Conservation (phyloP, 2,797 vertebrate genomes). For the Melanotaenia pygmaea region DNA sequence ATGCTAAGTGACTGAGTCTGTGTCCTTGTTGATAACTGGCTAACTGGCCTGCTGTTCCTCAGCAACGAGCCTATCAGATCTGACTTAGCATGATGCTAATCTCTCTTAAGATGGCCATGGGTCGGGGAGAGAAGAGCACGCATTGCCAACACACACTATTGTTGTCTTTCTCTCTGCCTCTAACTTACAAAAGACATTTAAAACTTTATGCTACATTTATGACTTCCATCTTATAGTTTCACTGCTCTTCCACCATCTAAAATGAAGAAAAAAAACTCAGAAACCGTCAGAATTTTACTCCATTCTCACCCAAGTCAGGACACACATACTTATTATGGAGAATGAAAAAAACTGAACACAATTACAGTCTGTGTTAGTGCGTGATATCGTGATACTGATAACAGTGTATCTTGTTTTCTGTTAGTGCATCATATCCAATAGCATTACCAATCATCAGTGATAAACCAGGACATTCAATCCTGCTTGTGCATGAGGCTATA, state of each 20-base stretch:
- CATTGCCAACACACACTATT: constrained; percentile 7
- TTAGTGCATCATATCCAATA: constrained; percentile 68
- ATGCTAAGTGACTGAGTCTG: constrained; percentile 74
- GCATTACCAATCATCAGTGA: constrained; percentile 72
- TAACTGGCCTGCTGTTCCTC: constrained; percentile 66
- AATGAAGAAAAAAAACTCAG: constrained; percentile 49
- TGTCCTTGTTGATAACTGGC: constrained; percentile 76
- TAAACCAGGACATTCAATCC: constrained; percentile 70
- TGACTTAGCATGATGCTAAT: constrained; percentile 79
- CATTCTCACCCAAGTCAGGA: constrained; percentile 58
- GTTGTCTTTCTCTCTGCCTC: constrained; percentile 22
- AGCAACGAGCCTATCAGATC: constrained; percentile 73
- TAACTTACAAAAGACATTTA: constrained; percentile 23
- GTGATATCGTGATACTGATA: constrained; percentile 74
- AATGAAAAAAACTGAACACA: constrained; percentile 65
- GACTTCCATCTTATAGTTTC: neutral
- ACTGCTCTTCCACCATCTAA: constrained; percentile 18
- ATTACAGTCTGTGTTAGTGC: constrained; percentile 64
- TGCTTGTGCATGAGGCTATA: constrained; percentile 33
- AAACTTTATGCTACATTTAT: constrained; percentile 5
- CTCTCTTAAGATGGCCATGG: constrained; percentile 71
- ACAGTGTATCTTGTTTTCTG: constrained; percentile 71
- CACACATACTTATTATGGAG: constrained; percentile 64
- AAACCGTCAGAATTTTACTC: constrained; percentile 46
- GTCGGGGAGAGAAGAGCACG: constrained; percentile 42